Conservation (phyloP, 92 coral and sea anemone genomes). For the Epizoanthus scotinus region DNA sequence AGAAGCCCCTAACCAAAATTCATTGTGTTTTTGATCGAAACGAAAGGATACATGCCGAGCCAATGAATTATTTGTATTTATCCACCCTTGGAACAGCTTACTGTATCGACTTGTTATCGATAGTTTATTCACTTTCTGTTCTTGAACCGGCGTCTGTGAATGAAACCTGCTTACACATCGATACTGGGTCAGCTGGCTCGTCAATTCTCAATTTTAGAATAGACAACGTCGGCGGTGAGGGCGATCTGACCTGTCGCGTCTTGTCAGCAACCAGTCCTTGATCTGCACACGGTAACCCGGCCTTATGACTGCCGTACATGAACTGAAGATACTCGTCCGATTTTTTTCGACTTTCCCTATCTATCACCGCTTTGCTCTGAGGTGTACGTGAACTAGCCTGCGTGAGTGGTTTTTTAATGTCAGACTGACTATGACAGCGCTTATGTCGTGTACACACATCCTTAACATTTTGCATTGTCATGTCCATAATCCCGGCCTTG, state of each 20-base stretch:
- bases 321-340: constrained; percentile 57
- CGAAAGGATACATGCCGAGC: no score
- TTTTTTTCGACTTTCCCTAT: constrained; percentile 35
- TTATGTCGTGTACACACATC: constrained; percentile 63
- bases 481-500: constrained; percentile 51
- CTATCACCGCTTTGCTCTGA: constrained; percentile 39
- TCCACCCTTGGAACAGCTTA: no score
- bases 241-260: background rate
- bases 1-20: no score
- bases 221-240: constrained; percentile 1
- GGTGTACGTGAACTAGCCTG: constrained; percentile 20
- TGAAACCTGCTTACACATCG: background rate
- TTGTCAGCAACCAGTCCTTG: background rate
- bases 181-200: background rate
- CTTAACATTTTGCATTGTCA: constrained; percentile 53
- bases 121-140: background rate
- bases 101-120: no score
- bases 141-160: background rate
- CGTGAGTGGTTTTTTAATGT: constrained; percentile 38
- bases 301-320: constrained; percentile 71
- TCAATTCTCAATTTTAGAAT: constrained; percentile 14
- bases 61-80: no score
- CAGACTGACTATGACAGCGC: constrained; percentile 12
- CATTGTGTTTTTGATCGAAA: no score
- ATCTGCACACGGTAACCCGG: background rate